Percentiles rank a stretch among this genome's conserved stretches.
phyloP scores from a whole-genome alignment of 2,797 vertebrate genomes.

The Brachyrhaphis roseni region DNA sequence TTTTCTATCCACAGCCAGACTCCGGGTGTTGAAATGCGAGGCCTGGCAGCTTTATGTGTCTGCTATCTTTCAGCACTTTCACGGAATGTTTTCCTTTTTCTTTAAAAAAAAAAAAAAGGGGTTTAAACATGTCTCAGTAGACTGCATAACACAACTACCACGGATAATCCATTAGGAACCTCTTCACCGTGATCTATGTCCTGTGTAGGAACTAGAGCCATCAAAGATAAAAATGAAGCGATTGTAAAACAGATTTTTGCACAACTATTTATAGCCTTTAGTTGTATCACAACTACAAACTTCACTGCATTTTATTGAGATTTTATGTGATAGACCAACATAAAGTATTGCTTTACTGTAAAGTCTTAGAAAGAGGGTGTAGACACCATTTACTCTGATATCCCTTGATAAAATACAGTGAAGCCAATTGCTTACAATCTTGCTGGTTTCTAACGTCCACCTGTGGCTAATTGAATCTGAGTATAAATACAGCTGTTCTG shows the following conservation, averaged over 20 bases:
- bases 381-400: background rate
- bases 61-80: conserved; percentile 60
- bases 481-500: background rate
- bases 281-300: background rate
- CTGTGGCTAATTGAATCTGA: background rate
- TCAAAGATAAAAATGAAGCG: background rate
- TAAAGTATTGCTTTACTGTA: background rate
- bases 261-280: background rate
- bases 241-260: background rate
- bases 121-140: conserved; percentile 28
- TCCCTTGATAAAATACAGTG: background rate
- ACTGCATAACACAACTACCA: conserved; percentile 55
- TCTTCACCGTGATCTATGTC: conserved; percentile 37
- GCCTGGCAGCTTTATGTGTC: conserved; percentile 33
- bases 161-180: conserved; percentile 58
- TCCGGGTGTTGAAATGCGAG: conserved; percentile 48
- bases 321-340: background rate
- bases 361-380: background rate
- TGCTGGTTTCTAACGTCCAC: background rate
- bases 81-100: conserved; percentile 15
- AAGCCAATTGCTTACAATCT: background rate
- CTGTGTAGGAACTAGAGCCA: conserved; percentile 30
- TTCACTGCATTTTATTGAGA: too few species aligned
- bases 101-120: background rate
- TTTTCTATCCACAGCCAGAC: conserved; percentile 35